Evolutionary conservation across 1,140 invertebrate genomes (phyloP), one percentile per base, ranked within the genome.

Genomic region (Drosophila teissieri): DNA sequence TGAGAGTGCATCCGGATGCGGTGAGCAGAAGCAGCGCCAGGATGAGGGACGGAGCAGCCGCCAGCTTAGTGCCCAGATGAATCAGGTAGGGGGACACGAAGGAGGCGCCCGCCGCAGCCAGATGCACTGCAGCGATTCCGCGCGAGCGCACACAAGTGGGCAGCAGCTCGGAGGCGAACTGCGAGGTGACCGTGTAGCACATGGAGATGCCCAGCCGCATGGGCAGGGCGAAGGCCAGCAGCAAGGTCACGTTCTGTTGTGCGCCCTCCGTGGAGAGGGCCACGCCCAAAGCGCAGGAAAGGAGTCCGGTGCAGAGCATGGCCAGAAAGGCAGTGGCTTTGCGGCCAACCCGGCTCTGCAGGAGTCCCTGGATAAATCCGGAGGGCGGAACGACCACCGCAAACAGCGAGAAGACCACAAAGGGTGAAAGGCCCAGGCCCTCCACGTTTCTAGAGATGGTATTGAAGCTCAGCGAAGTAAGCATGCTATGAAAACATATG

Each of bases 221-320:
- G 45, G 83, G 83, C 84, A 86, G 24, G 12, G 83, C 80, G 24
- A 86, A 83, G 34, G 80, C 72, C 72, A 86, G 48, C 62, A 86
- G 56, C 22, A 86, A 46, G 24, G 62, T 68, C 31, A 74, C 75
- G 37, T 88, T 89, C 11, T 51, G 7, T 34, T 83, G 79, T 0
- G 75, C 65, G 0, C 64, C 70, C 40, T 89, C 84, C 10, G 22
- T 53, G 37, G 67, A 63, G 0, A 93, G 78, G 3, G 91, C 52
- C 37, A 77, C 34, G n/a, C 79, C 83, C 10, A 86, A 27, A 10
- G 70, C 84, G 6, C 91, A 83, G 39, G 93, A 94, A 24, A 86
- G 36, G 11, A 86, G 34, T 0, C 84, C 67, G 1, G 83, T 86
- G 52, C 39, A 24, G 7, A 83, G 15, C 67, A 86, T 61, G 17